Percentiles rank a stretch among this genome's conserved stretches.
Conservation (phyloP, 2,113 vertebrate genomes). For the Crypturellus undulatus region DNA sequence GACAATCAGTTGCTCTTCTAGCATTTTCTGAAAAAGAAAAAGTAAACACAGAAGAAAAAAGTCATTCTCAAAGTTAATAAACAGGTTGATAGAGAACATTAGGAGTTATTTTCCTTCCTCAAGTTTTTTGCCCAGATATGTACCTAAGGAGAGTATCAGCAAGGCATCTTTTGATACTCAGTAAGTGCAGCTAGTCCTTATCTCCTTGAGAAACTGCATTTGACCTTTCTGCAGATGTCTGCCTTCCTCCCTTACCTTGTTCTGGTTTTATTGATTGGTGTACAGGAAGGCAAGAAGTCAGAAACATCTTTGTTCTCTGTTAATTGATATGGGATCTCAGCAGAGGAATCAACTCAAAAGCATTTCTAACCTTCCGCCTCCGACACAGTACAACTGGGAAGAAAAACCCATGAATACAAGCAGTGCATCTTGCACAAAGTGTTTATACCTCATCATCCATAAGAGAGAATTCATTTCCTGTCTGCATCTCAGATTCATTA, state of each 20-base stretch:
- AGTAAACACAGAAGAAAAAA: background rate
- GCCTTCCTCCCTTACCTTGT: background rate
- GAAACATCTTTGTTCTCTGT: background rate
- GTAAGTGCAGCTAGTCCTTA: background rate
- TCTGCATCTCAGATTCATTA: background rate
- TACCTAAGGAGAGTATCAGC: background rate
- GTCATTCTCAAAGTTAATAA: background rate
- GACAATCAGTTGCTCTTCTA: constrained; percentile 92
- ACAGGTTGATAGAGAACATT: background rate
- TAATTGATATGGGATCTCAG: constrained; percentile 40
- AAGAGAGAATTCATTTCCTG: background rate
- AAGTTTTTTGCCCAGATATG: background rate
- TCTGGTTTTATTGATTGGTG: constrained; percentile 21
- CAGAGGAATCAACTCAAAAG: constrained; percentile 9
- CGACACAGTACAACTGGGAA: background rate
- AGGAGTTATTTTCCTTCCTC: background rate
- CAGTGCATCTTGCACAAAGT: background rate
- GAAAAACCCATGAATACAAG: background rate
- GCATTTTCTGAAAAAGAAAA: constrained; percentile 89
- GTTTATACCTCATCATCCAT: background rate
- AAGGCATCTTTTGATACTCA: background rate
- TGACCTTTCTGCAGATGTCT: background rate
- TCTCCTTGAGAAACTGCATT: background rate
- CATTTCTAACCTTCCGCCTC: background rate
- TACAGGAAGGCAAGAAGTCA: background rate